These are phyloP conservation scores for Panopea generosa DNA, from an alignment of 2,888 invertebrate genomes.

Conservation along the genomic window DNA sequence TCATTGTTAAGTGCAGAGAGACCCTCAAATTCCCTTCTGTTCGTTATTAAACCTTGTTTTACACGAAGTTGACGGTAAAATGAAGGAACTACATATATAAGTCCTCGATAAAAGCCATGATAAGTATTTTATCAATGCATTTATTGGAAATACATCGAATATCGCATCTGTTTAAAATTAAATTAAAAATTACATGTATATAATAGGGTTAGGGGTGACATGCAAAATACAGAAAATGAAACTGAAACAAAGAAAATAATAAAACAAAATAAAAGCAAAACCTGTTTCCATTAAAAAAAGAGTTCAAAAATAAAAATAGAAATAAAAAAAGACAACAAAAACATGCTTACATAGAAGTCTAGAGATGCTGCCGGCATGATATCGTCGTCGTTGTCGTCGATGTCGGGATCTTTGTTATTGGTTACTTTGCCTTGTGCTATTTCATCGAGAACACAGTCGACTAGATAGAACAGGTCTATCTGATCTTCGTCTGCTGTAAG, in stretches of 20 bases:
- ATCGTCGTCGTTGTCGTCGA: constrained; percentile 4
- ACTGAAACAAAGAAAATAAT: constrained; percentile 7
- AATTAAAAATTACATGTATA: too few species aligned
- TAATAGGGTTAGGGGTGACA: too few species aligned
- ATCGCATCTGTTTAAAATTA: too few species aligned
- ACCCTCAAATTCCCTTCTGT: too few species aligned
- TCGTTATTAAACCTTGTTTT: too few species aligned
- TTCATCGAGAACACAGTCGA: constrained; percentile 51
- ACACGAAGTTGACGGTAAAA: too few species aligned
- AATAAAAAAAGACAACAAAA: constrained; percentile 1
- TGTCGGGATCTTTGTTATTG: neutral
- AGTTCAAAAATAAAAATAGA: neutral
- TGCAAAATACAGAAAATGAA: too few species aligned
- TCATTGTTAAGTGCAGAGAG: too few species aligned
- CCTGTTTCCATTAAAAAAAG: neutral
- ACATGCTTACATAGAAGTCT: constrained; percentile 43
- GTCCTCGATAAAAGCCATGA: too few species aligned
- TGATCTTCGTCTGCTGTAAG: constrained; percentile 49
- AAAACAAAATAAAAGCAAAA: constrained; percentile 9
- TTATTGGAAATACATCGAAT: too few species aligned
- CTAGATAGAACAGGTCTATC: constrained; percentile 53
- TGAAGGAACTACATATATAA: too few species aligned
- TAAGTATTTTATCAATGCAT: too few species aligned
- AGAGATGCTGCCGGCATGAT: constrained; percentile 43
- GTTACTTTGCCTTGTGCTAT: constrained; percentile 42